Conservation (phyloP, 2,113 vertebrate genomes). For the Notothenia rossii region DNA sequence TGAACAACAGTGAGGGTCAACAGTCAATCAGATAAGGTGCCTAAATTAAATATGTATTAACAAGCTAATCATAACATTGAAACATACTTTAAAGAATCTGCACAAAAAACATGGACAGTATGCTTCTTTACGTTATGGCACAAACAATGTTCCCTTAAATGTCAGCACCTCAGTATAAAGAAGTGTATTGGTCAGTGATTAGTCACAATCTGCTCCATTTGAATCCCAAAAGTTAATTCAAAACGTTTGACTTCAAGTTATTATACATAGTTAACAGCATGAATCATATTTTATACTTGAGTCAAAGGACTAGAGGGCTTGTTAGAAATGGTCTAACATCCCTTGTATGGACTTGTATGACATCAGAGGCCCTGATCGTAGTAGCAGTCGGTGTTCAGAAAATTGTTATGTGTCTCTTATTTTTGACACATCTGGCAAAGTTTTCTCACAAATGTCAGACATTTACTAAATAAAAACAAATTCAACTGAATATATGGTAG, state of each 20-base stretch:
- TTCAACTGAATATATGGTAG: background rate
- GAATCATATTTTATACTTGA: background rate
- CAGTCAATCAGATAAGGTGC: too few species aligned
- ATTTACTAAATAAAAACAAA: slow-evolving; percentile 11
- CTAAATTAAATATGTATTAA: too few species aligned
- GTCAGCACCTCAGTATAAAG: background rate
- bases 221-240: background rate
- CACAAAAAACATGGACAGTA: background rate
- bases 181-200: background rate
- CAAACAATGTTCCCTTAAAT: background rate
- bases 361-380: background rate
- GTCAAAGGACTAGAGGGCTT: background rate
- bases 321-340: background rate
- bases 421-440: slow-evolving; percentile 7
- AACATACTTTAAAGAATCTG: background rate
- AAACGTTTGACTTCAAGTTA: too few species aligned
- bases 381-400: background rate
- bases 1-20: too few species aligned
- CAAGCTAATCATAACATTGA: too few species aligned
- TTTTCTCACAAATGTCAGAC: background rate
- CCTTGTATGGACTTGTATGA: background rate
- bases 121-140: background rate
- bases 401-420: background rate
- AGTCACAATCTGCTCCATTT: background rate
- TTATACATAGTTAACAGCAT: background rate